Evolutionary conservation across 2,113 vertebrate genomes (phyloP), one percentile per base, ranked within the genome.

Genomic region (Triplophysa rosa): DNA sequence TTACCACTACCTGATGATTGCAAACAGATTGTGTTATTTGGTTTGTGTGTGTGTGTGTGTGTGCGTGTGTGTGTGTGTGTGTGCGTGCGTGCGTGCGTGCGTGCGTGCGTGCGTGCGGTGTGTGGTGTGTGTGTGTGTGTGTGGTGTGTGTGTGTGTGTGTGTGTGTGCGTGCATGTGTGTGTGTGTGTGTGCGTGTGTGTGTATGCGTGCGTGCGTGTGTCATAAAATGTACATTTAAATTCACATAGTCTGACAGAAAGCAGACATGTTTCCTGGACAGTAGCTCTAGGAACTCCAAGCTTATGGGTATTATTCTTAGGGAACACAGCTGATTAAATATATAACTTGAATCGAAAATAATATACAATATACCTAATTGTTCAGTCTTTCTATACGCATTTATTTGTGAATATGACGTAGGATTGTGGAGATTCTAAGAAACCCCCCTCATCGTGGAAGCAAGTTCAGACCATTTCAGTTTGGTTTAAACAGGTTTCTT

Each of bases 1-100:
- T 70, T 24, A 52, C 29, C 29, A 72, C 24, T 56, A 42, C 49
- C 65, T 45, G n/a, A 58, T 42, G 52, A 72, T 71, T 80, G 67
- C 62, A 54, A 56, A 37, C 58, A 72, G 45, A 33, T 80, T 80
- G 33, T 14, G 29, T 14, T 67, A 58, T 56, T 67, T 54, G 29
- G 73, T 67, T 67, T 40, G 21, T 37, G 29, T 7, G 23, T 8
- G 14, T 56, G 33, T n/a, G n/a, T n/a, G n/a, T n/a, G n/a, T n/a
- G n/a, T n/a, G n/a, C n/a, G n/a, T n/a, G n/a, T n/a, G n/a, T n/a
- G n/a, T n/a, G n/a, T n/a, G n/a, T n/a, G n/a, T n/a, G n/a, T n/a
- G n/a, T n/a, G n/a, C n/a, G n/a, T n/a, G n/a, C n/a, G n/a, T n/a
- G n/a, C n/a, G n/a, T n/a, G n/a, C n/a, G n/a, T n/a, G n/a, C n/a